These are phyloP conservation scores for Rattus norvegicus DNA, from an alignment of 2,113 vertebrate species.

Conservation along the genomic window GRCr8 NC_086021.1:55481001-55481500, in stretches of 20 bases:
- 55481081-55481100: conserved; percentile 2
- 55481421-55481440: not conserved
- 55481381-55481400: not conserved
- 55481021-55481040: not conserved
- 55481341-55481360: not conserved
- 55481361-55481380: conserved; percentile 56
- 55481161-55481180: not conserved
- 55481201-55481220: not conserved
- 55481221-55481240: conserved; percentile 21
- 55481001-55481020: not conserved
- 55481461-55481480: not conserved
- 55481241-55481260: conserved; percentile 4
- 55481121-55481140: not conserved
- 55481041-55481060: conserved; percentile 19
- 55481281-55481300: not conserved
- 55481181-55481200: not conserved
- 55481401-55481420: not conserved
- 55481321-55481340: not conserved
- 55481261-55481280: not conserved
- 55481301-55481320: not conserved
- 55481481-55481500: conserved; percentile 13
- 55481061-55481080: not conserved
- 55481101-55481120: not conserved
- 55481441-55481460: not conserved
- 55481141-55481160: not conserved